Evolutionary conservation across 2,113 vertebrate species (phyloP), one percentile per base, ranked within the genome.

Genomic region (Chaetorhynchus papuensis): DNA sequence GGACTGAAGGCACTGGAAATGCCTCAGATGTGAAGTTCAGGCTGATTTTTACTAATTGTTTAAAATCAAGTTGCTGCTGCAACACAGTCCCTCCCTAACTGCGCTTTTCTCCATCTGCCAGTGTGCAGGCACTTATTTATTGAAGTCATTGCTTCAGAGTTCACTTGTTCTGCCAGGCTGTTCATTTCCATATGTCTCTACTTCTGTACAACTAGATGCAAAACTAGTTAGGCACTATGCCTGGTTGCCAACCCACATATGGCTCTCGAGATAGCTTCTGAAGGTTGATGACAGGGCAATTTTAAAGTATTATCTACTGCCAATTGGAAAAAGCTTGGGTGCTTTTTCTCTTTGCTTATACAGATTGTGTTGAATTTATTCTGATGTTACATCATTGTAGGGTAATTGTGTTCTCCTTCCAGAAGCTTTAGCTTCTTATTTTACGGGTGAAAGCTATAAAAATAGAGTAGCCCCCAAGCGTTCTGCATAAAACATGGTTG

Each of bases 151-250:
- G 77, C 87, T 95, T 95, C 83, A 78, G 95, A 97, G 80, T 83
- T 94, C 80, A 52, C 64, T 93, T 82, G 66, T 79, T 92, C 86
- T 93, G 88, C 92, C 93, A 93, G 87, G 30, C 95, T 92, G 66
- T 85, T 95, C 83, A 49, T 95, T 97, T 93, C 93, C 94, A 89
- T 96, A 87, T 97, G 95, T 92, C 93, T 86, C 54, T 44, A 20
- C 75, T 95, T 95, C 92, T 93, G 88, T 81, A 83, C 70, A 78
- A 45, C 49, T 90, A 85, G 83, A 72, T 85, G 60, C 70, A 93
- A 87, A 89, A 33, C 66, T 76, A 53, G 90, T 82, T 78, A 85
- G 81, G 68, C 15, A 2, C 54, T 37, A 0, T 59, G 77, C 70
- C 71, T 78, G 64, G 24, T 82, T 96, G 86, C 93, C 93, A 92